Percentiles rank a stretch among this genome's conserved stretches.
Evolutionary conservation across 2,797 vertebrate genomes (phyloP).

Genomic region (Mormyrus hasselquistii): DNA sequence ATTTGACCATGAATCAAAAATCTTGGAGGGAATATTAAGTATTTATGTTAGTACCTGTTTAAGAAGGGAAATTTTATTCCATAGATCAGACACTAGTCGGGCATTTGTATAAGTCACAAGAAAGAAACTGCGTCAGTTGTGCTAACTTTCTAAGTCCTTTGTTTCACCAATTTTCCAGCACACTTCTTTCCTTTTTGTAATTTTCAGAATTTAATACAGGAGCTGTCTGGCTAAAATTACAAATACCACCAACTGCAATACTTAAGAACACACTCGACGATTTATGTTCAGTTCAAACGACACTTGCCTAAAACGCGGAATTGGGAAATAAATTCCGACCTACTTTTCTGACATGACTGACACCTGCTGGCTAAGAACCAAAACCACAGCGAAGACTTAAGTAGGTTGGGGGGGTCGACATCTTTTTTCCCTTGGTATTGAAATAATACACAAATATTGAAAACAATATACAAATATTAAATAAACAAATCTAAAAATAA

Average conservation of each 20-base stretch:
- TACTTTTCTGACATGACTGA: conserved; percentile 9
- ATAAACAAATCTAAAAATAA: background rate
- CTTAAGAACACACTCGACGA: background rate
- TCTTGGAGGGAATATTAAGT: background rate
- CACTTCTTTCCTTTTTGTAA: background rate
- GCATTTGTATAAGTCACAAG: background rate
- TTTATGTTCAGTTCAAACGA: background rate
- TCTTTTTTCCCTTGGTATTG: background rate
- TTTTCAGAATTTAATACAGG: background rate
- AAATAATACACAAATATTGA: background rate
- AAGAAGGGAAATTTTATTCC: background rate
- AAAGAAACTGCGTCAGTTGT: background rate
- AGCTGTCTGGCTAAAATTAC: background rate
- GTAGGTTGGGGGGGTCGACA: background rate
- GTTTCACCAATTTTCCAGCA: background rate
- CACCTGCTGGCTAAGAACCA: conserved; percentile 5
- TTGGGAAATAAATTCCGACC: background rate
- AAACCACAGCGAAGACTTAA: background rate
- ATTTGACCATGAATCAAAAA: background rate
- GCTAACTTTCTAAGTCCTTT: background rate
- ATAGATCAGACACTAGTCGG: background rate
- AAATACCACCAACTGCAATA: background rate
- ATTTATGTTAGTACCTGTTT: background rate
- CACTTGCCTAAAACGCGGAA: background rate
- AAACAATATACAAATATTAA: background rate